Conservation (phyloP, 2,888 invertebrate genomes). For the Drosophila mimica region DNA sequence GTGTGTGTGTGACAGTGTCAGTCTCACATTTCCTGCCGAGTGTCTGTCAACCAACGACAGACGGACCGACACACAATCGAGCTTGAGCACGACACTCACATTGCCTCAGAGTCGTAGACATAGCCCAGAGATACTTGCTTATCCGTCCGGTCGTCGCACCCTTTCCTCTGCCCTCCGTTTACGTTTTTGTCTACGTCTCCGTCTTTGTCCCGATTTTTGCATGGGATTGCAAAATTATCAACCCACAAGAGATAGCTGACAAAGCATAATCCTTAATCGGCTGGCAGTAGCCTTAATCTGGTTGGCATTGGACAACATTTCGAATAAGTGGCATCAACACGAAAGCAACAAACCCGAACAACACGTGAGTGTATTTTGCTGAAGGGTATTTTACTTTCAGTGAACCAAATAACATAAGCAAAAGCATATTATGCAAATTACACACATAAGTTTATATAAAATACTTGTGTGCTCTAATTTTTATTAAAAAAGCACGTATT, state of each 20-base stretch:
- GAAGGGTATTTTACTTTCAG: not conserved
- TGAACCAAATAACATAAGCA: not conserved
- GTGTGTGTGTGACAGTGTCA: slow-evolving; percentile 6
- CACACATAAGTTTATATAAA: not conserved
- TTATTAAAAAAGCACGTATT: not conserved
- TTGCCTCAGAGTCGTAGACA: slow-evolving; percentile 3
- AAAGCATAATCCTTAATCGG: slow-evolving; percentile 17
- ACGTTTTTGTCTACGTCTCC: not conserved
- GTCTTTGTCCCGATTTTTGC: slow-evolving; percentile 8
- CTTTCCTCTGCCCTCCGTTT: slow-evolving; percentile 11
- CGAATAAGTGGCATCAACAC: not conserved
- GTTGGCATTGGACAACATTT: slow-evolving; percentile 39
- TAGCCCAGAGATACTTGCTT: slow-evolving; percentile 30
- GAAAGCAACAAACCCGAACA: slow-evolving; percentile 14
- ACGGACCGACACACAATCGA: slow-evolving; percentile 18
- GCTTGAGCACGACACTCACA: slow-evolving; percentile 31
- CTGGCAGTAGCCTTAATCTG: slow-evolving; percentile 2
- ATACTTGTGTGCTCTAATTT: not conserved
- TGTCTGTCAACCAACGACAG: not conserved
- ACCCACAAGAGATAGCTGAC: slow-evolving; percentile 8
- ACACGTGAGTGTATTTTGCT: slow-evolving; percentile 37
- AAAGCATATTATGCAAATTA: not conserved
- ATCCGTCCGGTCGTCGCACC: slow-evolving; percentile 39
- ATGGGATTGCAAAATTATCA: slow-evolving; percentile 37
- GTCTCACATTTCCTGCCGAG: slow-evolving; percentile 49